phyloP scores from a whole-genome alignment of 2,888 invertebrate genomes.

The Omphaloscelis lunosa region DNA sequence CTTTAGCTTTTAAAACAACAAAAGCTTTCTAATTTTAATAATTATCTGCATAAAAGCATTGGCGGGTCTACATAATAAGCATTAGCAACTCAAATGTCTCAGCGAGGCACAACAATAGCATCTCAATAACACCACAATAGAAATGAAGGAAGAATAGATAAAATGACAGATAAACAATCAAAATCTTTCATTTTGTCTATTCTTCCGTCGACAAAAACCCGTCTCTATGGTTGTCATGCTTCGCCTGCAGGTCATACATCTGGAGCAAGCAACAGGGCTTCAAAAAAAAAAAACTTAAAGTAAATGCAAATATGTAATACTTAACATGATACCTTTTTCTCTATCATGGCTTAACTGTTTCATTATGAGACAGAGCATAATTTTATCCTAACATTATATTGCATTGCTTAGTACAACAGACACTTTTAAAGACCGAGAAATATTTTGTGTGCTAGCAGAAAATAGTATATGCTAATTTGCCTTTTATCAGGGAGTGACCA shows the following conservation, averaged over 20 bases:
- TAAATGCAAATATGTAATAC: neutral
- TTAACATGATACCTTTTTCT: neutral
- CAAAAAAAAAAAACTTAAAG: too few species aligned
- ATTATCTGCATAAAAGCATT: neutral
- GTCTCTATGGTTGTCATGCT: too few species aligned
- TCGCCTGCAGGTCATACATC: too few species aligned
- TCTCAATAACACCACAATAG: neutral
- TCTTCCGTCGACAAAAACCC: too few species aligned
- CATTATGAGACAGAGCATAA: neutral
- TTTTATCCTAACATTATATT: neutral
- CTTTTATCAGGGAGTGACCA: too few species aligned
- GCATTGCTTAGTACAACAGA: neutral
- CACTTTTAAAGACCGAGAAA: too few species aligned
- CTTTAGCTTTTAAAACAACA: neutral
- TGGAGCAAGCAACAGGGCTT: too few species aligned
- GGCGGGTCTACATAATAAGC: conserved; percentile 30
- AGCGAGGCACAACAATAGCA: neutral
- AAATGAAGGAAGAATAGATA: too few species aligned
- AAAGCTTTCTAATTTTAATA: conserved; percentile 3
- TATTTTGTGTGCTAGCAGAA: neutral
- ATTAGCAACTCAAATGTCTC: conserved; percentile 41
- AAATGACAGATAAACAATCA: too few species aligned
- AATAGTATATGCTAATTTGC: neutral
- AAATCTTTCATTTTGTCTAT: too few species aligned
- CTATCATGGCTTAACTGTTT: neutral